Conservation (phyloP, 2,797 vertebrate species). For the Vespertilio murinus region DNA sequence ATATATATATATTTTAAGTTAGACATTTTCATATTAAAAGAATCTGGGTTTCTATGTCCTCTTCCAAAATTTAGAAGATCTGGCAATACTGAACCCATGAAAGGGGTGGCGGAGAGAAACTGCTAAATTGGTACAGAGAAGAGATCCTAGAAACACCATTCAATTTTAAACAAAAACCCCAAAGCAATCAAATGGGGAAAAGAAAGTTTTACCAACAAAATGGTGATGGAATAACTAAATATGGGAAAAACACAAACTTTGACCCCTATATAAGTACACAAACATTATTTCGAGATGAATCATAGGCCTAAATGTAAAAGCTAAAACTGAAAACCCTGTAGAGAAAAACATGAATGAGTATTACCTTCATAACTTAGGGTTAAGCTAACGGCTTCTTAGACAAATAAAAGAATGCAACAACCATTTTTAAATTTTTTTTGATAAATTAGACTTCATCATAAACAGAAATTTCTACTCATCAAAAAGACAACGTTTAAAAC, state of each 20-base stretch:
- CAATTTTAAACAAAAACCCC: background rate
- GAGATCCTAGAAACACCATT: background rate
- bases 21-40: background rate
- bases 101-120: background rate
- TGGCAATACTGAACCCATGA: background rate
- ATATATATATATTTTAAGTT: too few relatives aligned
- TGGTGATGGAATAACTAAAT: background rate
- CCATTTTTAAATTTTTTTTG: background rate
- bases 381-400: background rate
- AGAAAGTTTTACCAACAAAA: background rate
- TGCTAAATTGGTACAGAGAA: background rate
- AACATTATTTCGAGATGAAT: background rate
- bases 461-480: background rate
- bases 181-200: background rate
- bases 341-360: background rate
- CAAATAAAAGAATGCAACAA: background rate
- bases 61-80: slow-evolving; percentile 8
- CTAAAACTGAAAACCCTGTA: background rate
- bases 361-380: background rate
- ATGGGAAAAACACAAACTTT: background rate
- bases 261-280: background rate
- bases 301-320: background rate
- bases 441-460: background rate
- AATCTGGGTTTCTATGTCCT: background rate
- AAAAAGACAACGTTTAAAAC: background rate